Conservation (phyloP, 2,797 vertebrate genomes). For the Ctenosaura bakeri region DNA sequence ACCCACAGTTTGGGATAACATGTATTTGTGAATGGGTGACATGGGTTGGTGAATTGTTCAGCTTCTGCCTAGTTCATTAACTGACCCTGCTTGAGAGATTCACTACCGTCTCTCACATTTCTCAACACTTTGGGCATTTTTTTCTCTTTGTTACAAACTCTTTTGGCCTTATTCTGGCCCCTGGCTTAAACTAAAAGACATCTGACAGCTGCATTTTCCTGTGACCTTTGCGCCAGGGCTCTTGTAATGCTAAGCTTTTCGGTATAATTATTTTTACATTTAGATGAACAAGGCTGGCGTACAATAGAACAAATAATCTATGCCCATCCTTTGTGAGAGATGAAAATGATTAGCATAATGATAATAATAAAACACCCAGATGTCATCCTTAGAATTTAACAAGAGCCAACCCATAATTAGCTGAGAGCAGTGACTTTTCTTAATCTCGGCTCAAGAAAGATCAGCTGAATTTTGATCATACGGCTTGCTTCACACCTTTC, state of each 20-base stretch:
- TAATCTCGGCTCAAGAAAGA: constrained; percentile 18
- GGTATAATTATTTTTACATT: constrained; percentile 36
- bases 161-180: not conserved
- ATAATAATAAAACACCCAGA: not conserved
- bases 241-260: not conserved
- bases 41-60: no score
- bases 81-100: no score
- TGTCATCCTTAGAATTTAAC: constrained; percentile 25
- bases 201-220: constrained; percentile 18
- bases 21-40: no score
- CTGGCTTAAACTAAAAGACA: not conserved
- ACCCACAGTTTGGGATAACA: no score
- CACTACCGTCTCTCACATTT: not conserved
- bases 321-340: constrained; percentile 29
- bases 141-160: not conserved
- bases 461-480: not conserved
- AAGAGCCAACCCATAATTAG: constrained; percentile 32
- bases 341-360: not conserved
- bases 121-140: not conserved
- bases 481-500: not conserved
- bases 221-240: not conserved
- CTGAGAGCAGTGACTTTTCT: not conserved
- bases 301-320: not conserved
- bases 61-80: no score
- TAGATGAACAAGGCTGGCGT: not conserved